Evolutionary conservation across 2,797 vertebrate species (phyloP).

Genomic region (Trichosurus vulpecula): DNA sequence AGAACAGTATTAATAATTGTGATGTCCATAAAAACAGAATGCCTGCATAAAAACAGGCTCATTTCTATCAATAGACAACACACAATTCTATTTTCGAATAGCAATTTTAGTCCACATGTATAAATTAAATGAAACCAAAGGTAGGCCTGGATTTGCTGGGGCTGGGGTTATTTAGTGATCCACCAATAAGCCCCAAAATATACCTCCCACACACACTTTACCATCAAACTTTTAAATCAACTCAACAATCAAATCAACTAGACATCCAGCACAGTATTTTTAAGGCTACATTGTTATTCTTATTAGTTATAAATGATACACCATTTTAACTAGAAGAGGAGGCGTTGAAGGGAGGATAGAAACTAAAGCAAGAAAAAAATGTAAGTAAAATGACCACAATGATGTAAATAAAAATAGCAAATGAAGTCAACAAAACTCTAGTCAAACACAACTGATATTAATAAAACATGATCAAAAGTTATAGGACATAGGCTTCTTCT

Average conservation of each 20-base stretch:
- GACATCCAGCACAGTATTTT: not conserved
- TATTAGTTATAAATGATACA: not conserved
- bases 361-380: not conserved
- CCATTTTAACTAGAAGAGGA: not conserved
- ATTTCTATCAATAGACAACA: conserved; percentile 24
- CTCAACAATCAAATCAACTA: not conserved
- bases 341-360: not conserved
- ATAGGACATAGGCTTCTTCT: not conserved
- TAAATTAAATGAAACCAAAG: conserved; percentile 49
- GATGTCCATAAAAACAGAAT: not conserved
- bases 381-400: not conserved
- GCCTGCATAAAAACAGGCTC: conserved; percentile 32
- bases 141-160: not conserved
- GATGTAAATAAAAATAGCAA: not conserved
- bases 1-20: conserved; percentile 16
- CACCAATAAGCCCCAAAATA: conserved; percentile 24
- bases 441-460: not conserved
- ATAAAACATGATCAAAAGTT: not conserved
- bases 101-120: conserved; percentile 10
- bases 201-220: not conserved
- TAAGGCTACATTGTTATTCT: not conserved
- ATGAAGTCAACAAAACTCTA: not conserved
- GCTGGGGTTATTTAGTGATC: not conserved
- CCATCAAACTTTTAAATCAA: not conserved
- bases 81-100: not conserved